Evolutionary conservation across 35 echinoderm and acorn worm genomes (phyloP).

Genomic region (Diadema setosum): DNA sequence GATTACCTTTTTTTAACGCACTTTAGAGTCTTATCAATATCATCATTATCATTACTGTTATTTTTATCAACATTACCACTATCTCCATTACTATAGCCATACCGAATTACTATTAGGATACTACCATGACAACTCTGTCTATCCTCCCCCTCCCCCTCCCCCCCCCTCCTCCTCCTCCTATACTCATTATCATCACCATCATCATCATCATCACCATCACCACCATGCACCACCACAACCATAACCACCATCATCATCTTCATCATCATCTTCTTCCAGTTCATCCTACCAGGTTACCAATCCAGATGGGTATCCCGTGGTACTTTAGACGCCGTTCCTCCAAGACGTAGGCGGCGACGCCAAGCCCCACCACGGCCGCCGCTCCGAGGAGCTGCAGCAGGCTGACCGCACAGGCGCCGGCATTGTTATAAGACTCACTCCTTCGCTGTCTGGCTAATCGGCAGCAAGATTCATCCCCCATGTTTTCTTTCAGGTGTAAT

Average conservation of each 20-base stretch:
- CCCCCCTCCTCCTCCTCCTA: neutral
- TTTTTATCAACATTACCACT: no score
- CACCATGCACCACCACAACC: neutral
- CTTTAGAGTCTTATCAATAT: no score
- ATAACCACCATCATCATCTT: neutral
- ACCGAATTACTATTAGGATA: no score
- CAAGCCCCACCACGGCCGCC: neutral
- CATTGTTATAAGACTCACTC: neutral
- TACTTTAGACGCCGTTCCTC: neutral
- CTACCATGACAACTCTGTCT: neutral
- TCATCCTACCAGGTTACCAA: neutral
- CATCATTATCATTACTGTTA: no score
- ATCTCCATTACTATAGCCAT: no score
- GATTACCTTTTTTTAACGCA: no score
- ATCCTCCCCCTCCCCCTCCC: neutral
- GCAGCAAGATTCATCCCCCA: no score
- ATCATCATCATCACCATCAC: neutral
- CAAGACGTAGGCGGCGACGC: neutral
- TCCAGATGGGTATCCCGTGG: neutral
- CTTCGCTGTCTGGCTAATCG: neutral
- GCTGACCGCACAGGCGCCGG: neutral
- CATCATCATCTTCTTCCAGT: neutral
- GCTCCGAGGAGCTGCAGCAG: neutral
- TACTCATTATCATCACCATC: neutral
- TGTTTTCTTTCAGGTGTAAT: no score